A percentile compares a stretch with the other conserved stretches of the same genome.
These are phyloP conservation scores for Ammodytes marinus DNA, from an alignment of 2,113 vertebrate species.

Conservation along the genomic window DNA sequence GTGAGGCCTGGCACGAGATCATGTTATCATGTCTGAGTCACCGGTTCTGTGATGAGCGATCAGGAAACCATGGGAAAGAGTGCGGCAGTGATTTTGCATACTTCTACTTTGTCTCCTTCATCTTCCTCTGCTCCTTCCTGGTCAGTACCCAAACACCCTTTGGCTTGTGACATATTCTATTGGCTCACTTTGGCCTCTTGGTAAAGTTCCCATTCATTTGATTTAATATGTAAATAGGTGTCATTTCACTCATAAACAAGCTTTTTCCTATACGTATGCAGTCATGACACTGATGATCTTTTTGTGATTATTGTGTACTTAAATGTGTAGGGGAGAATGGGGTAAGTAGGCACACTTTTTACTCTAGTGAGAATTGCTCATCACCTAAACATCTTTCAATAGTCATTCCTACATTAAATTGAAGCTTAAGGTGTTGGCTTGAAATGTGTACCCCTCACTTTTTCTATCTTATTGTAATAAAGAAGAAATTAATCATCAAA, in stretches of 20 bases:
- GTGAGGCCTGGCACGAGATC: slow-evolving; percentile 98
- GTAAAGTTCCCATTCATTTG: background rate
- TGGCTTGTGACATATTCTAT: background rate
- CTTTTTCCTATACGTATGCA: too few species aligned
- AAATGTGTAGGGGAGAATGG: too few species aligned
- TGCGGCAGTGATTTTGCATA: slow-evolving; percentile 97
- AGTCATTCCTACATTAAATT: too few species aligned
- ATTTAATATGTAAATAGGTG: background rate
- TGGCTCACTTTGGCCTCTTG: background rate
- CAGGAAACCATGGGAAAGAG: slow-evolving; percentile 85
- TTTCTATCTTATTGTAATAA: too few species aligned
- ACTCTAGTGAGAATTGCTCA: too few species aligned
- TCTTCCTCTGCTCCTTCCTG: slow-evolving; percentile 98
- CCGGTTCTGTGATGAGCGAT: slow-evolving; percentile 86
- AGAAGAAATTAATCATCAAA: too few species aligned
- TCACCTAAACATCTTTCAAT: too few species aligned
- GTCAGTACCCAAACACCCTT: slow-evolving; percentile 82
- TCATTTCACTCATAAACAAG: background rate
- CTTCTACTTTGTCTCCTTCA: slow-evolving; percentile 98
- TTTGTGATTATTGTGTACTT: too few species aligned
- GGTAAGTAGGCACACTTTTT: too few species aligned
- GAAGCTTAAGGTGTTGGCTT: too few species aligned
- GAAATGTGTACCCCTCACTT: too few species aligned
- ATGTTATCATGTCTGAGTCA: slow-evolving; percentile 94
- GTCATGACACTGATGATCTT: too few species aligned